Percentiles rank a stretch among this genome's conserved stretches.
Evolutionary conservation across 2,888 invertebrate genomes (phyloP).

Genomic region (Drosophila koepferae): DNA sequence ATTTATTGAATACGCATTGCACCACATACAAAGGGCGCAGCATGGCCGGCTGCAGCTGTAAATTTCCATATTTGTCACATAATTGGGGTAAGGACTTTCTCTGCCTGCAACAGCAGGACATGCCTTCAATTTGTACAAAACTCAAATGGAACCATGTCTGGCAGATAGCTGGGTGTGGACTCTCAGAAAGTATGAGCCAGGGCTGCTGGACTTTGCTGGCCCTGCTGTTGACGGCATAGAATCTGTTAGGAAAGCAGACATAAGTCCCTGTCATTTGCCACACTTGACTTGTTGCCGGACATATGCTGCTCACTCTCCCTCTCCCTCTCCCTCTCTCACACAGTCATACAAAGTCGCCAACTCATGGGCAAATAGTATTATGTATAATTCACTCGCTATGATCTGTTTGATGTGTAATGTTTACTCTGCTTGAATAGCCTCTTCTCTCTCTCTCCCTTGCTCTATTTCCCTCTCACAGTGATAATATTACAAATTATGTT

Average conservation of each 20-base stretch:
- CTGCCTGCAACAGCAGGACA: conserved; percentile 13
- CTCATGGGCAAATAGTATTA: conserved; percentile 28
- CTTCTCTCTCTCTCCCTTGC: not conserved
- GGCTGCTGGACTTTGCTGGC: not conserved
- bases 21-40: not conserved
- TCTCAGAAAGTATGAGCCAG: not conserved
- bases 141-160: conserved; percentile 14
- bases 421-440: conserved; percentile 12
- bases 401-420: conserved; percentile 27
- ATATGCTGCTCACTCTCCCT: not conserved
- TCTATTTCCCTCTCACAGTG: not conserved
- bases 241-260: conserved; percentile 15
- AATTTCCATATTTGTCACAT: conserved; percentile 20
- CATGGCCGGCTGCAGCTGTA: conserved; percentile 4
- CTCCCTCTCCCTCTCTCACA: not conserved
- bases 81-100: conserved; percentile 15
- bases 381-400: conserved; percentile 25
- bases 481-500: conserved; percentile 37
- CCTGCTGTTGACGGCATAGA: conserved; percentile 25
- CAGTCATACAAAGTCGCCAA: not conserved
- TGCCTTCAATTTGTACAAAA: conserved; percentile 18
- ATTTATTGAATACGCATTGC: conserved; percentile 42
- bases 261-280: conserved; percentile 29
- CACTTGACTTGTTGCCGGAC: conserved; percentile 24
- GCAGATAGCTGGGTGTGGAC: not conserved